Percentiles rank a stretch among this genome's conserved stretches.
Evolutionary conservation across 2,113 vertebrate species (phyloP).

Genomic region (Chloroceryle aenea): DNA sequence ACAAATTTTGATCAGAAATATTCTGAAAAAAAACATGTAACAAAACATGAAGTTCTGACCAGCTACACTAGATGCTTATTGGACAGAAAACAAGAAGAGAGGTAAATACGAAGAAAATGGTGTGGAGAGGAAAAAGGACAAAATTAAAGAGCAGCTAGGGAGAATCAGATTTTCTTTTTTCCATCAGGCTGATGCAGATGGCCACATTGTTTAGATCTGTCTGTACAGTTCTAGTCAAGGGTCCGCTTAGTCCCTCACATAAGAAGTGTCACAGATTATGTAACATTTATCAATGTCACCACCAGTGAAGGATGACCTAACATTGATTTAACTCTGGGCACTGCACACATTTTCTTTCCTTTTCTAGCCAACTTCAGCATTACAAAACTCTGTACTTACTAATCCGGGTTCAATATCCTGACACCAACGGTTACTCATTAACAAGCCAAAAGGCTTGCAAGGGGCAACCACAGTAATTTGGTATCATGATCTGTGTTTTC

Average conservation of each 20-base stretch:
- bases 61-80: neutral
- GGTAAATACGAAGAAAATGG: neutral
- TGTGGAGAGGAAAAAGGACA: neutral
- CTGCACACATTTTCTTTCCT: neutral
- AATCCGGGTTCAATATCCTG: neutral
- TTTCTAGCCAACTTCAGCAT: neutral
- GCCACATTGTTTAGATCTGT: neutral
- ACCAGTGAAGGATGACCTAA: neutral
- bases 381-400: neutral
- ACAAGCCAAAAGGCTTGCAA: neutral
- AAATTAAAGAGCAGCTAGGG: neutral
- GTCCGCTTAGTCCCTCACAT: neutral
- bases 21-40: neutral
- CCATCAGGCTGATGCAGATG: neutral
- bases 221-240: neutral
- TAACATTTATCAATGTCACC: neutral
- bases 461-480: neutral
- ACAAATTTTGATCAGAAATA: neutral
- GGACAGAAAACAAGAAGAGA: neutral
- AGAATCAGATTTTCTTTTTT: neutral
- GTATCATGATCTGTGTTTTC: neutral
- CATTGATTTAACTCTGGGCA: neutral
- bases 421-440: neutral
- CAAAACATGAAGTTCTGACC: neutral
- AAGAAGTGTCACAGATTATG: neutral